Evolutionary conservation across 2,797 vertebrate species (phyloP).

Genomic region (Manis crassicaudata): DNA sequence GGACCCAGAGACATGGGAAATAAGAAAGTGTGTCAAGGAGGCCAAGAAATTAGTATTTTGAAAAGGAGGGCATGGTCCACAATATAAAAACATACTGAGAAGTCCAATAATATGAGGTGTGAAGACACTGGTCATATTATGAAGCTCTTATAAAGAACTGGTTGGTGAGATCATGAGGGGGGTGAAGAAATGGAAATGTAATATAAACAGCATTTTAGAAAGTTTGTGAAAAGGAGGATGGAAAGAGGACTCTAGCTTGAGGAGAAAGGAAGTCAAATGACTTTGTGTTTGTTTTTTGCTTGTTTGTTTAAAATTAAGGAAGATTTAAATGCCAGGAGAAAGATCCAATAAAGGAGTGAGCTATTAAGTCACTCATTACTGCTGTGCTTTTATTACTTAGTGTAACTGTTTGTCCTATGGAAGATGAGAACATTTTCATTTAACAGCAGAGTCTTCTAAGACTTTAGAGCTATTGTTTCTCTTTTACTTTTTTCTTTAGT

Average conservation of each 20-base stretch:
- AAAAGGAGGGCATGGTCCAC: not conserved
- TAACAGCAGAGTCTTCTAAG: not conserved
- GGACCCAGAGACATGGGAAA: not conserved
- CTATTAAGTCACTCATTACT: not conserved
- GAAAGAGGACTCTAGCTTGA: not conserved
- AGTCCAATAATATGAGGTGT: not conserved
- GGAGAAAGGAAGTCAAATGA: constrained; percentile 20
- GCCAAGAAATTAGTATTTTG: not conserved
- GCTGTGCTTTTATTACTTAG: not conserved
- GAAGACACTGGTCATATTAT: not conserved
- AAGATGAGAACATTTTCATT: constrained; percentile 35
- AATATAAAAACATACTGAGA: not conserved
- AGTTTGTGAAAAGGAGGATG: not conserved
- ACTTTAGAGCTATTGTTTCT: not conserved
- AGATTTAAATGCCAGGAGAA: constrained; percentile 43
- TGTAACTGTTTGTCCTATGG: not conserved
- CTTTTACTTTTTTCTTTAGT: not conserved
- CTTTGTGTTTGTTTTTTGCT: not conserved
- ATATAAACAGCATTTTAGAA: not conserved
- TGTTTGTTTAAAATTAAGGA: constrained; percentile 60
- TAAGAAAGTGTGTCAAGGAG: not conserved
- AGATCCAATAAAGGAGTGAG: not conserved
- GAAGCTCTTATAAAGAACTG: not conserved
- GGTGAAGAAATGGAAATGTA: not conserved
- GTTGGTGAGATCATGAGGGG: not conserved